These are phyloP conservation scores for Muntiacus muntjak DNA, from an alignment of 2,113 vertebrate genomes.

Conservation along the genomic window DNA sequence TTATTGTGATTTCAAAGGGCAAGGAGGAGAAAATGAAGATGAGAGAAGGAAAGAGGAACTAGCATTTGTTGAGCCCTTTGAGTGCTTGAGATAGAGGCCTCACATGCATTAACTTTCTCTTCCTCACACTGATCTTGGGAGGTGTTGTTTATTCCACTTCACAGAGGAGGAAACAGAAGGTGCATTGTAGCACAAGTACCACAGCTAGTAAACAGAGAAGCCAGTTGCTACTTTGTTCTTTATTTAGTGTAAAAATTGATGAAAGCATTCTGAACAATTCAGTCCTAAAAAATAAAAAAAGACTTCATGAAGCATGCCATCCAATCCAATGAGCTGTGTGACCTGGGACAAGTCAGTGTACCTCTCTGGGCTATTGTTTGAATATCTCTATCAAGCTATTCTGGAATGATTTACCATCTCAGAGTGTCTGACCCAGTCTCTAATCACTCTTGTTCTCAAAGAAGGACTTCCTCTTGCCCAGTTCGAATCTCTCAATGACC, in stretches of 20 bases:
- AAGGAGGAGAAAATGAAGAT: neutral
- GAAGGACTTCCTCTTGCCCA: neutral
- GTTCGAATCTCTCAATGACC: neutral
- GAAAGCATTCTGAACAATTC: neutral
- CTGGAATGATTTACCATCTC: neutral
- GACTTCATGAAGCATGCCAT: neutral
- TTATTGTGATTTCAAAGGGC: neutral
- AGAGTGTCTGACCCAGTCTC: neutral
- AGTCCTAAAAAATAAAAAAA: neutral
- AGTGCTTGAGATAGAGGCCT: neutral
- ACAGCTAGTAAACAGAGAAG: neutral
- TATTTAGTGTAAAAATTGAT: neutral
- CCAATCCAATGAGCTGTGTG: neutral
- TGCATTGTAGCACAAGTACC: neutral
- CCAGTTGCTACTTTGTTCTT: neutral
- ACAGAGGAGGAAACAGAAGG: neutral
- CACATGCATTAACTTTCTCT: neutral
- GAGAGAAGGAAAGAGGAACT: neutral
- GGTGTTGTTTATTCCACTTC: neutral
- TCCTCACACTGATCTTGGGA: neutral
- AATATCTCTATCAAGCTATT: neutral
- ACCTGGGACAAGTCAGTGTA: neutral
- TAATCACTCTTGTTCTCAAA: neutral
- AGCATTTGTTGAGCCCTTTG: neutral
- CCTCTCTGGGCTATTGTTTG: neutral